Evolutionary conservation across 2,113 vertebrate species (phyloP).

Genomic region (Platichthys flesus): DNA sequence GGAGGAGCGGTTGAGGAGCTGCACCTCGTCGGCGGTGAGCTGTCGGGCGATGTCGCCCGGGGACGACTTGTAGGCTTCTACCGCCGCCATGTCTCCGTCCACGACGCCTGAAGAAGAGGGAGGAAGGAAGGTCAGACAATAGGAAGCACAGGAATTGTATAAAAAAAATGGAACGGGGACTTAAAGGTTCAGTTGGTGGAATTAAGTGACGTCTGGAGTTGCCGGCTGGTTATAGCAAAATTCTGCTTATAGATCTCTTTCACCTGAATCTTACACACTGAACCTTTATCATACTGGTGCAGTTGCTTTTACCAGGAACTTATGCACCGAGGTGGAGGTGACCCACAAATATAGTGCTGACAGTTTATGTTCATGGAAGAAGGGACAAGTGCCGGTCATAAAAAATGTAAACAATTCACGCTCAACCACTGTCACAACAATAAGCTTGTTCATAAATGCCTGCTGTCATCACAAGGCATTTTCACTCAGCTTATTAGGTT

Average conservation of each 20-base stretch:
- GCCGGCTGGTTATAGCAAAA: no score
- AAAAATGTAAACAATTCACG: neutral
- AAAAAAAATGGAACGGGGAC: neutral
- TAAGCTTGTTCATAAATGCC: neutral
- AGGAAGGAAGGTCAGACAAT: conserved; percentile 18
- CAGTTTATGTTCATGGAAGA: neutral
- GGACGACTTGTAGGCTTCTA: conserved; percentile 95
- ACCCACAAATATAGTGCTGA: neutral
- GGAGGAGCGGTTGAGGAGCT: conserved; percentile 93
- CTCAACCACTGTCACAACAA: neutral
- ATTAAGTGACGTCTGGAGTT: no score
- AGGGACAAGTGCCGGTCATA: no score
- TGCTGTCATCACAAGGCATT: neutral
- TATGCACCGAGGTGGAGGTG: neutral
- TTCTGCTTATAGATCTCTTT: no score
- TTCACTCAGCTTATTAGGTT: neutral
- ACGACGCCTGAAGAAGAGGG: conserved; percentile 87
- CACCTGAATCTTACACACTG: no score
- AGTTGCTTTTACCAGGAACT: conserved; percentile 16
- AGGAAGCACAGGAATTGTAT: neutral
- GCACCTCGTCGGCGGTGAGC: conserved; percentile 93
- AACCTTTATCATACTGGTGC: neutral
- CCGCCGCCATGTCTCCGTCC: conserved; percentile 93
- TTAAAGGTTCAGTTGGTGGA: neutral
- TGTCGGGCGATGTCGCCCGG: conserved; percentile 96